Percentiles rank a stretch among this genome's conserved stretches.
These are phyloP conservation scores for Tachuris rubrigastra DNA, from an alignment of 2,113 vertebrate species.

Conservation along the genomic window DNA sequence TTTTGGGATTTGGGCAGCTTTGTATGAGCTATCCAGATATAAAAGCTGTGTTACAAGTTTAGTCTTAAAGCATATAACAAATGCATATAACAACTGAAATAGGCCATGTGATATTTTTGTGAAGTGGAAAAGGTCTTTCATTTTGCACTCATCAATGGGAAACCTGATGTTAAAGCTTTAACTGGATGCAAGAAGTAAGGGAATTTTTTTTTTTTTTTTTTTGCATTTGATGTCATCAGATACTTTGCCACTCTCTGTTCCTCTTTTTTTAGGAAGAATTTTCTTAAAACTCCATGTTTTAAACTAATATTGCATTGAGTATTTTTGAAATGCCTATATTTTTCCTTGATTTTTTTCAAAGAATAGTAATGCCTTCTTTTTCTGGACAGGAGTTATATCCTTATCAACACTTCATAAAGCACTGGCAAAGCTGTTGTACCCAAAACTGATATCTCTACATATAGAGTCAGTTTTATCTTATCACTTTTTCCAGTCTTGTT, in stretches of 20 bases:
- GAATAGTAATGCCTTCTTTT: not conserved
- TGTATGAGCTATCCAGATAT: not conserved
- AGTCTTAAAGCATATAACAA: not conserved
- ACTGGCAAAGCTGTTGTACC: not conserved
- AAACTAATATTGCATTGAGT: not conserved
- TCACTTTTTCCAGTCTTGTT: not conserved
- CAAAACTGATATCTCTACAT: not conserved
- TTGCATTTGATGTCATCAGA: not conserved
- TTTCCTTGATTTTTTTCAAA: not conserved
- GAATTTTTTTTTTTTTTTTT: rapidly evolving
- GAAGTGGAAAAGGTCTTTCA: not conserved
- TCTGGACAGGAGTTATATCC: not conserved
- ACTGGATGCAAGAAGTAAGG: not conserved
- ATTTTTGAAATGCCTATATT: not conserved
- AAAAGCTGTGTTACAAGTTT: not conserved
- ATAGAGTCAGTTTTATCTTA: not conserved
- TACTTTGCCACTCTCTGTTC: not conserved
- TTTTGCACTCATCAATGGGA: not conserved
- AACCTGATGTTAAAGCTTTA: not conserved
- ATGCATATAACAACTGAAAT: not conserved
- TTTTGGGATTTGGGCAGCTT: not conserved
- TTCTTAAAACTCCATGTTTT: not conserved
- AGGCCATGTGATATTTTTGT: rapidly evolving
- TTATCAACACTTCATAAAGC: not conserved
- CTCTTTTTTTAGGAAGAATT: not conserved